These are phyloP conservation scores for Zoanthus gigantus DNA, from an alignment of 92 coral and sea anemone genomes.

Conservation along the genomic window DNA sequence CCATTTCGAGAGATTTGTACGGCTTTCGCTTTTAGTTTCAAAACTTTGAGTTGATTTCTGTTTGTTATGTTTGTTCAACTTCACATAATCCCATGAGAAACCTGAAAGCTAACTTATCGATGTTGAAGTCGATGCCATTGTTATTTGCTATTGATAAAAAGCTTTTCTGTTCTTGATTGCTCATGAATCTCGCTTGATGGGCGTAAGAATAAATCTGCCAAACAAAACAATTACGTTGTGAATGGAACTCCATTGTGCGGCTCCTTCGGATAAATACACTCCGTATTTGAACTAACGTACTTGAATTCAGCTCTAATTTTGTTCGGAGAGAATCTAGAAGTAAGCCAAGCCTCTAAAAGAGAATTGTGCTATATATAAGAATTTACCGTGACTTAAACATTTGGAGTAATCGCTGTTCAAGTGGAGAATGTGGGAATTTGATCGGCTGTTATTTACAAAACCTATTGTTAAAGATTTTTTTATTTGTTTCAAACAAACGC, in stretches of 20 bases:
- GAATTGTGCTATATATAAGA: background rate
- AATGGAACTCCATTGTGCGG: slow-evolving; percentile 3
- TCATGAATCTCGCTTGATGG: slow-evolving; percentile 11
- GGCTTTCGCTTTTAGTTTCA: background rate
- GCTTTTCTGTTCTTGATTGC: slow-evolving; percentile 4
- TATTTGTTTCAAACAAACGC: slow-evolving; percentile 43
- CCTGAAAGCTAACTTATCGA: background rate
- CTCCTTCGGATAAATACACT: slow-evolving; percentile 43
- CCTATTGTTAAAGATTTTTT: slow-evolving; percentile 20
- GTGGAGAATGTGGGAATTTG: background rate
- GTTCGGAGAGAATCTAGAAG: background rate
- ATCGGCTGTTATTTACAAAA: slow-evolving; percentile 27
- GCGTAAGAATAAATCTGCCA: slow-evolving; percentile 26
- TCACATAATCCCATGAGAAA: slow-evolving; percentile 31
- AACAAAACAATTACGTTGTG: slow-evolving; percentile 42
- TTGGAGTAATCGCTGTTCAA: background rate
- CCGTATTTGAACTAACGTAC: slow-evolving; percentile 14
- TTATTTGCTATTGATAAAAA: slow-evolving; percentile 8
- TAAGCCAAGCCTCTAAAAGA: background rate
- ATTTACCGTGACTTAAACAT: background rate
- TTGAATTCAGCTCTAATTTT: background rate
- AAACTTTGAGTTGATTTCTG: background rate
- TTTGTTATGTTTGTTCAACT: background rate
- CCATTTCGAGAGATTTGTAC: background rate
- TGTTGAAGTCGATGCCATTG: slow-evolving; percentile 12